Percentiles rank a stretch among this genome's conserved stretches.
Evolutionary conservation across 2,113 vertebrate species (phyloP).

Genomic region (Acrocephalus arundinaceus): DNA sequence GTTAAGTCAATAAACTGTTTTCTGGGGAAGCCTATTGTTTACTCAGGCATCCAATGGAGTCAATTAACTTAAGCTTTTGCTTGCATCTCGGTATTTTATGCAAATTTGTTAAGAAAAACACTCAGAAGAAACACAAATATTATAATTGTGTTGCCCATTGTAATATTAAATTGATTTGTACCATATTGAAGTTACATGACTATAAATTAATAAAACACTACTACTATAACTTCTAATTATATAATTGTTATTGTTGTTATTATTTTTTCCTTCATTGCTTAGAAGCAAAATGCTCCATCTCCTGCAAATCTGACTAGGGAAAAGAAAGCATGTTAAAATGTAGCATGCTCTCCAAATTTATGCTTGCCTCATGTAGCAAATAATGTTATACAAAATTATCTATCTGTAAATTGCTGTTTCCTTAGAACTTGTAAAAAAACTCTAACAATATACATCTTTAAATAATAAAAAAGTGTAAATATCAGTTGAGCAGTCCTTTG

Average conservation of each 20-base stretch:
- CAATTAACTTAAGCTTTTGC: conserved; percentile 72
- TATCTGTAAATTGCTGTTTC: conserved; percentile 62
- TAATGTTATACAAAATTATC: conserved; percentile 41
- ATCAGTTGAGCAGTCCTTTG: conserved; percentile 69
- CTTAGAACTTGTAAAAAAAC: conserved; percentile 45
- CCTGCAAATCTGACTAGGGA: conserved; percentile 60
- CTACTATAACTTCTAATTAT: not conserved
- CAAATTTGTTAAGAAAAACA: conserved; percentile 71
- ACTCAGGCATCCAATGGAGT: conserved; percentile 72
- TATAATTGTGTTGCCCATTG: conserved; percentile 69
- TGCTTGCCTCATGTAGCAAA: conserved; percentile 15
- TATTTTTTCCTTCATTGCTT: conserved; percentile 66
- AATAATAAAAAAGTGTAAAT: conserved; percentile 71
- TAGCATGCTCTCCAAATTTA: not conserved
- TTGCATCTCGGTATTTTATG: conserved; percentile 64
- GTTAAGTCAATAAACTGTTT: conserved; percentile 78
- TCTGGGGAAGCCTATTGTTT: conserved; percentile 74
- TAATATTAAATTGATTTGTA: conserved; percentile 76
- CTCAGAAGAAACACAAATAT: conserved; percentile 63
- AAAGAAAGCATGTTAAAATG: conserved; percentile 1
- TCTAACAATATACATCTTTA: conserved; percentile 56
- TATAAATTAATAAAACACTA: conserved; percentile 70
- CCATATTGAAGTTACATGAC: conserved; percentile 69
- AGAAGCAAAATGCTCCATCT: conserved; percentile 51
- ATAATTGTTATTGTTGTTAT: conserved; percentile 31